phyloP scores from a whole-genome alignment of 2,113 vertebrate genomes.

The Pseudorectes ferrugineus region DNA sequence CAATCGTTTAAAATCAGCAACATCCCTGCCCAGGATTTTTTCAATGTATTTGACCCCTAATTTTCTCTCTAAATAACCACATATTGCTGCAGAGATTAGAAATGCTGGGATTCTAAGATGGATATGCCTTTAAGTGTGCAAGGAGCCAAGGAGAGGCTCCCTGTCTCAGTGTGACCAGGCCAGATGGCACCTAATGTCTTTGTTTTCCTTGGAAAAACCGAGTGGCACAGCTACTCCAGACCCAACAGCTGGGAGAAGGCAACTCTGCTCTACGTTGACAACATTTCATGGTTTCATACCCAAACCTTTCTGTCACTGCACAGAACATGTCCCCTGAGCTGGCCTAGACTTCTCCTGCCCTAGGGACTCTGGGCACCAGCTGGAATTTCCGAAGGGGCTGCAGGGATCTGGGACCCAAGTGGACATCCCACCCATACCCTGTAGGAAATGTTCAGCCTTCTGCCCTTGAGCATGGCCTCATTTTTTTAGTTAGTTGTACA shows the following conservation, averaged over 20 bases:
- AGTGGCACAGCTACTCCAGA: background rate
- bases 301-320: background rate
- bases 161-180: background rate
- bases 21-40: background rate
- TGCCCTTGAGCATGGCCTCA: background rate
- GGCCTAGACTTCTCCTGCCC: background rate
- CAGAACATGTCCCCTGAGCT: background rate
- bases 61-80: background rate
- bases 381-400: background rate
- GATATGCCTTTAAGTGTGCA: background rate
- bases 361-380: background rate
- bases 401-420: background rate
- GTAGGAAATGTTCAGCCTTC: background rate
- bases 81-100: background rate
- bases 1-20: background rate
- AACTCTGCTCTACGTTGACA: rapidly evolving
- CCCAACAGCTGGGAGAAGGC: background rate
- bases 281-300: background rate
- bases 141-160: background rate
- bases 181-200: background rate
- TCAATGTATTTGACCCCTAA: background rate
- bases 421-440: background rate
- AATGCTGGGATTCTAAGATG: background rate
- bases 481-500: background rate
- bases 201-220: background rate